phyloP scores from a whole-genome alignment of 2,797 vertebrate species.

The Spinus olivaceus region DNA sequence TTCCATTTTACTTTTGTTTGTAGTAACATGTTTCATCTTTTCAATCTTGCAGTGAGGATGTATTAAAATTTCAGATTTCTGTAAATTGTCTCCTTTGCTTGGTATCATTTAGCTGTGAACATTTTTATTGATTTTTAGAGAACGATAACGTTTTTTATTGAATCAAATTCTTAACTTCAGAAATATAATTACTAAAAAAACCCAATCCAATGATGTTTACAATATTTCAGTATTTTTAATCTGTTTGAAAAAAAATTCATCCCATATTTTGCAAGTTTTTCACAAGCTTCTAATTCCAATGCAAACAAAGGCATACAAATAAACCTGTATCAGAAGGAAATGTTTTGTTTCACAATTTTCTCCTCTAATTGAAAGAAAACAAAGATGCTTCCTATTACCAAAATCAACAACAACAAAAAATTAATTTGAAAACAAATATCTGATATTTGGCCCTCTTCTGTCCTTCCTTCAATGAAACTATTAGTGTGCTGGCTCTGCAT shows the following conservation, averaged over 20 bases:
- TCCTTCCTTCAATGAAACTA: not conserved
- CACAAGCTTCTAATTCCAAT: not conserved
- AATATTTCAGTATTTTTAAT: not conserved
- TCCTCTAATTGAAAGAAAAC: not conserved
- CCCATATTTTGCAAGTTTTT: not conserved
- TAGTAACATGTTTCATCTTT: not conserved
- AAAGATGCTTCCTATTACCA: not conserved
- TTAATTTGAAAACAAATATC: not conserved
- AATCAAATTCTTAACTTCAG: not conserved
- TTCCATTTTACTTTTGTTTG: not conserved
- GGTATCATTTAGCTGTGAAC: not conserved
- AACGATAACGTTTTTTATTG: not conserved
- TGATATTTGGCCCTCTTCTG: not conserved
- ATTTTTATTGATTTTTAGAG: not conserved
- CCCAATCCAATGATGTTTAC: accelerated
- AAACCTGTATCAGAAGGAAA: not conserved
- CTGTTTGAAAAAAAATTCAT: not conserved
- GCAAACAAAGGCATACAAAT: not conserved
- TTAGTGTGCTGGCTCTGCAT: not conserved
- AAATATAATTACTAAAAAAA: not conserved
- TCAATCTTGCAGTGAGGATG: not conserved
- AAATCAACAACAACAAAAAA: not conserved
- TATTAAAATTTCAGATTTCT: not conserved
- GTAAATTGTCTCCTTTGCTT: not conserved
- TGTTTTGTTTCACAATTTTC: not conserved